Evolutionary conservation across 2,888 invertebrate species (phyloP), one percentile per base, ranked within the genome.

Genomic region (Seladonia tumulorum): DNA sequence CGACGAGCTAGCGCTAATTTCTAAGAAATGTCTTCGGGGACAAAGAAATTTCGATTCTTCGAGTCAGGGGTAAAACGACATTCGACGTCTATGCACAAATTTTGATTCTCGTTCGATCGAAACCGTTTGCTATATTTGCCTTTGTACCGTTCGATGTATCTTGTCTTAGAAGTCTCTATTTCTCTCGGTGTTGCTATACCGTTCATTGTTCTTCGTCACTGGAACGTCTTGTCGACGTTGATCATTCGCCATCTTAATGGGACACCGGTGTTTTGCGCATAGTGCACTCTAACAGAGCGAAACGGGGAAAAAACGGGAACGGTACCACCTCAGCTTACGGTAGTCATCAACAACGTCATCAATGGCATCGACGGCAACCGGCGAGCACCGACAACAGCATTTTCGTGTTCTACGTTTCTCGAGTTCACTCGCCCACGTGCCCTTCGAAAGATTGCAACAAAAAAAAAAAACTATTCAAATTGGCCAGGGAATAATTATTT

Each of bases 331-430:
- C 78, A 82, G 72, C 79, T 78, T 81, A 74, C 82, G 80, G 76
- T 88, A 88, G 81, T 83, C 82, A 35, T 35, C 35, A 83, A 49
- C 83, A 87, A 80, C 82, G 66, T 57, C 82, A 25, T 60, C 80
- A 80, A 60, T 80, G 70, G 68, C 86, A 89, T 49, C 82, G 76
- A 89, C 70, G 49, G 16, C 79, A 45, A 47, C 42, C 83, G 66
- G 42, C 89, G 71, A 90, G 82, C 86, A 80, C 63, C 88, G 76
- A 78, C 39, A 63, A 42, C 85, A 73, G 76, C 82, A 82, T 83
- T 82, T 75, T 82, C 81, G 63, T 79, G 57, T 72, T 75, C 76
- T 75, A 79, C 71, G 47, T 85, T 85, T 66, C 29, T 47, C 47
- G 66, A 70, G 76, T 74, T 78, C 57, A 63, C 16, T 29, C 16